Conservation (phyloP, 2,888 invertebrate species). For the Drosophila robusta region DNA sequence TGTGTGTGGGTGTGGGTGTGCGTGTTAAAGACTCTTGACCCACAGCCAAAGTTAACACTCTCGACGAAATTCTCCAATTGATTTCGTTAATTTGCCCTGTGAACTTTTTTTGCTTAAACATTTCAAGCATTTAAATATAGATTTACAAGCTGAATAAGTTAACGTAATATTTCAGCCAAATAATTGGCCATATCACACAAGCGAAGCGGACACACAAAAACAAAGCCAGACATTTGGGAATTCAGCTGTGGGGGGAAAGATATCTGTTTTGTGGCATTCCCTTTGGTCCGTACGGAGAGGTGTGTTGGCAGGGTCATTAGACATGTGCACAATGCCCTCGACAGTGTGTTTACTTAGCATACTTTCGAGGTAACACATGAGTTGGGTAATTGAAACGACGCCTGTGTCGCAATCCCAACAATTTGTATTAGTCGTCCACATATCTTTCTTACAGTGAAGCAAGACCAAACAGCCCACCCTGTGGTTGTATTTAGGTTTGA, state of each 20-base stretch:
- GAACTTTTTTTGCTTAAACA: constrained; percentile 34
- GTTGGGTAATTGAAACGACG: constrained; percentile 17
- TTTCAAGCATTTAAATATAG: constrained; percentile 43
- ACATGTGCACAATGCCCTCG: constrained; percentile 11
- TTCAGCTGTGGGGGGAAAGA: constrained; percentile 14
- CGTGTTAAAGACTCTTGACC: constrained; percentile 37
- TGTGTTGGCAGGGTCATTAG: constrained; percentile 22
- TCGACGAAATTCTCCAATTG: constrained; percentile 54
- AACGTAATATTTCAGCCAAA: constrained; percentile 18
- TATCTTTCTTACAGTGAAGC: background rate
- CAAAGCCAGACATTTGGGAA: constrained; percentile 11
- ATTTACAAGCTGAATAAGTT: constrained; percentile 22
- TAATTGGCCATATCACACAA: constrained; percentile 32
- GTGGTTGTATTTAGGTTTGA: background rate
- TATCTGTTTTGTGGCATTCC: constrained; percentile 4
- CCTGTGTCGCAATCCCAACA: background rate
- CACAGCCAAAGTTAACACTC: constrained; percentile 24
- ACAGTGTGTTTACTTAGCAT: constrained; percentile 14
- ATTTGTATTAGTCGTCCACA: background rate
- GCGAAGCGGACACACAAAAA: constrained; percentile 2
- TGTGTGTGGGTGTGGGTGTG: constrained; percentile 19
- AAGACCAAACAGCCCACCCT: background rate
- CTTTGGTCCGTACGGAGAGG: background rate
- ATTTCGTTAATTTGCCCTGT: constrained; percentile 65
- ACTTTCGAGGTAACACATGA: constrained; percentile 1